A percentile compares a stretch with the other conserved stretches of the same genome.
These are phyloP conservation scores for Aptenodytes forsteri DNA, from an alignment of 2,113 vertebrate genomes.

Conservation along the genomic window DNA sequence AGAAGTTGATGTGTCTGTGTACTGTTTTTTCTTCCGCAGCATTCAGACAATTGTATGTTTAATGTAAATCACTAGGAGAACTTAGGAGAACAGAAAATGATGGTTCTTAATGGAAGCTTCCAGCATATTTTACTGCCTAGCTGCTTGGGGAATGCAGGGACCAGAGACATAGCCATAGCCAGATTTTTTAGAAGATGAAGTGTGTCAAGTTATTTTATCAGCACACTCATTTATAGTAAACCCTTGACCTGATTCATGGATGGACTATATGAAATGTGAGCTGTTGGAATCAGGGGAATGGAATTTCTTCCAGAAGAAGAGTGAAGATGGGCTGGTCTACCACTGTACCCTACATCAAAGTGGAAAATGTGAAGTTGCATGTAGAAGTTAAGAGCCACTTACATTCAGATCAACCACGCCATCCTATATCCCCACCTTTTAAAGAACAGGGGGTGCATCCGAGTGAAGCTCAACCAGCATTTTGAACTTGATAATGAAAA, in stretches of 20 bases:
- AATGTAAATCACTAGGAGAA: not conserved
- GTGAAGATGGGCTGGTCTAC: not conserved
- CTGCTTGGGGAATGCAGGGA: not conserved
- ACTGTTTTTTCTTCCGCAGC: not conserved
- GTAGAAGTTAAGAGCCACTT: not conserved
- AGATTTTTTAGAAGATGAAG: not conserved
- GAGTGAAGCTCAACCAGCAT: not conserved
- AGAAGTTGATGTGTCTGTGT: not conserved
- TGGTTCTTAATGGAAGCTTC: not conserved
- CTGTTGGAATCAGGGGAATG: not conserved
- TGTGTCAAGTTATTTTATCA: not conserved
- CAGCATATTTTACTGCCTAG: not conserved
- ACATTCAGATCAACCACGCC: not conserved
- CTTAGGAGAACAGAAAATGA: not conserved
- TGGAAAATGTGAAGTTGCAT: not conserved
- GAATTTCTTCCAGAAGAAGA: not conserved
- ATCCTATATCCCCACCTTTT: not conserved
- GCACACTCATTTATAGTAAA: not conserved
- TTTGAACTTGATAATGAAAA: not conserved
- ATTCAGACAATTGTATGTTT: not conserved
- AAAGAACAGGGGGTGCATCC: not conserved
- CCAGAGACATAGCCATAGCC: not conserved
- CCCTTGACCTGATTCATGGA: not conserved
- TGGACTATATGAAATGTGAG: not conserved
- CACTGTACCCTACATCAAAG: not conserved